Conservation (phyloP, 2,113 vertebrate species). For the Psettodes erumei region DNA sequence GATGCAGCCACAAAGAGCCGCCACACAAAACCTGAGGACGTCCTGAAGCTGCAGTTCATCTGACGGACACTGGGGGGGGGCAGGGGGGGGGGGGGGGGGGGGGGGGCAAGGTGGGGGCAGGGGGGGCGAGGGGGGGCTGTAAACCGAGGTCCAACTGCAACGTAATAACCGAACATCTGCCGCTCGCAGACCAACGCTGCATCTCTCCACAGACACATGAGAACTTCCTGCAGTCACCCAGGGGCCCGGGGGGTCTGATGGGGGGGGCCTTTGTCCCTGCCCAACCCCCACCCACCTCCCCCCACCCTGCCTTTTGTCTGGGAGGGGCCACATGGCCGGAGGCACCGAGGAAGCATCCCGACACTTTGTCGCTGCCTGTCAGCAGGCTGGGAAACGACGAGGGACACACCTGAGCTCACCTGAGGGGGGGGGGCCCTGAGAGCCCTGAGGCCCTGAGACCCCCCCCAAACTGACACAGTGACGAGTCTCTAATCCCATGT, state of each 20-base stretch:
- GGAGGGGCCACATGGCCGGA: slow-evolving; percentile 2
- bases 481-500: too few species aligned
- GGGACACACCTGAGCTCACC: background rate
- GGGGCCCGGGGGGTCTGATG: slow-evolving; percentile 46
- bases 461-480: too few species aligned
- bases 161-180: slow-evolving; percentile 44
- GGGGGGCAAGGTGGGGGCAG: too few species aligned
- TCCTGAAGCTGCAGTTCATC: slow-evolving; percentile 9
- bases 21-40: background rate
- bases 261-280: slow-evolving; percentile 10
- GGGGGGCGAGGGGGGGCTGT: too few species aligned
- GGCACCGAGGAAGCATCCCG: slow-evolving; percentile 44
- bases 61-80: background rate
- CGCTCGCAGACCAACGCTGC: background rate
- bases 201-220: slow-evolving; percentile 46
- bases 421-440: background rate
- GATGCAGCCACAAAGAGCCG: slow-evolving; percentile 80
- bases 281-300: too few species aligned
- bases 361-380: background rate
- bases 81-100: background rate
- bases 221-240: slow-evolving; percentile 63
- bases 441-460: too few species aligned
- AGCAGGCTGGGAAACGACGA: background rate
- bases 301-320: background rate
- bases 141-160: background rate